Base-by-base conservation (phyloP, 2,797 vertebrate genomes). In the Malacoctenus gilli region DNA sequence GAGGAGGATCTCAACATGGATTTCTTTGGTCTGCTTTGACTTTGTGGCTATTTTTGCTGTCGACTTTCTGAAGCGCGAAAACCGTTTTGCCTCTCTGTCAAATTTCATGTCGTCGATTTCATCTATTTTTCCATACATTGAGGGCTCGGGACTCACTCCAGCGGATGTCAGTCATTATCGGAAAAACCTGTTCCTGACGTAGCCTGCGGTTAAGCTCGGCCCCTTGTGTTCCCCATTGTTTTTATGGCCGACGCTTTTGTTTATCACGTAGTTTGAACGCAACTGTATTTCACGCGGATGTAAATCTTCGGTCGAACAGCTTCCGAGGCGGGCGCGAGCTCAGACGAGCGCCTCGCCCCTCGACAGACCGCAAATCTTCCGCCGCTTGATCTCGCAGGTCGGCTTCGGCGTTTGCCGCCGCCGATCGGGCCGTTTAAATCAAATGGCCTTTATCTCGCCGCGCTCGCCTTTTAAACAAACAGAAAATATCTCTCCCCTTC, bases 391-490 rank as follows among this genome's bases (percentile, higher is more conserved):
- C 34, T 52, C 42, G 15, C 35, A 28, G 44, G 51, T 37, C 22
- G 36, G 13, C 65, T 47, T n/a, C 43, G 54, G 41, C 61, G 69
- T 72, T 72, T 56, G 55, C 20, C 50, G 40, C 35, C 34, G 22
- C 36, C 25, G 23, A 71, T 81, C 41, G 59, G 19, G 48, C 54
- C 41, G 59, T 59, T 56, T 70, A 77, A 85, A 76, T 75, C 57
- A 74, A 79, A 73, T 47, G 13, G 47, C 42, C 55, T 78, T 73
- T 65, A 72, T 79, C 54, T 64, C 59, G 22, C 14, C 11, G 25
- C 37, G 32, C 20, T 43, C 30, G 57, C 22, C 38, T 59, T 80
- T 77, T 71, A 60, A 85, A 77, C 74, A 72, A 84, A 78, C 68
- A 59, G 53, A 72, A 80, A 79, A 76, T 50, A 82, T 63, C 61